A percentile compares a stretch with the other conserved stretches of the same genome.
phyloP scores from a whole-genome alignment of 2,797 vertebrate species.

The Aplochiton taeniatus region DNA sequence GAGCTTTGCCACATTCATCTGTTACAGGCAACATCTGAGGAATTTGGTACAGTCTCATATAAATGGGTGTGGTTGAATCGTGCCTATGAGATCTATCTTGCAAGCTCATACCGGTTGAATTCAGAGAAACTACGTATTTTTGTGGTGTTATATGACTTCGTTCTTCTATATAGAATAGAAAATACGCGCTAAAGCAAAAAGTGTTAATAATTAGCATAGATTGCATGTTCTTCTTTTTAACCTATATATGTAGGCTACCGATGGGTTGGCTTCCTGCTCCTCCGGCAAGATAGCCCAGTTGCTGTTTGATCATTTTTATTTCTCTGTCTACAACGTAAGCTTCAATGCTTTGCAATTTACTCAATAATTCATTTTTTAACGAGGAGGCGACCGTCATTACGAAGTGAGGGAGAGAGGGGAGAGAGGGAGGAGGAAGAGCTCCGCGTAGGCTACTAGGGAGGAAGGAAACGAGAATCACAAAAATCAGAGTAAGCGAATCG shows the following conservation, averaged over 20 bases:
- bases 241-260: conserved; percentile 12
- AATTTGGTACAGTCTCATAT: conserved; percentile 56
- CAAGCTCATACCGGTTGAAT: conserved; percentile 54
- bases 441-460: conserved; percentile 46
- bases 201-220: conserved; percentile 25
- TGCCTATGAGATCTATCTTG: conserved; percentile 55
- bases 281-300: conserved; percentile 38
- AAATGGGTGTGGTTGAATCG: conserved; percentile 75
- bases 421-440: conserved; percentile 47
- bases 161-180: conserved; percentile 15
- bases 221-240: conserved; percentile 3
- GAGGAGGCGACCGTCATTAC: conserved; percentile 54
- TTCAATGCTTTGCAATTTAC: conserved; percentile 28
- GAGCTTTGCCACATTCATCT: conserved; percentile 7
- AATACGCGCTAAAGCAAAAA: conserved; percentile 22
- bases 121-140: conserved; percentile 19
- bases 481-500: conserved; percentile 59
- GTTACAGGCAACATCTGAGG: conserved; percentile 23
- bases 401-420: conserved; percentile 41
- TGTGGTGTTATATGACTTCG: conserved; percentile 9
- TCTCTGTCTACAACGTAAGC: conserved; percentile 14
- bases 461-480: conserved; percentile 70
- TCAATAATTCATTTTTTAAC: conserved; percentile 32
- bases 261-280: conserved; percentile 33
- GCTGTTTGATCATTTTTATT: conserved; percentile 17